phyloP scores from a whole-genome alignment of 2,113 vertebrate genomes.

The Cololabis saira region DNA sequence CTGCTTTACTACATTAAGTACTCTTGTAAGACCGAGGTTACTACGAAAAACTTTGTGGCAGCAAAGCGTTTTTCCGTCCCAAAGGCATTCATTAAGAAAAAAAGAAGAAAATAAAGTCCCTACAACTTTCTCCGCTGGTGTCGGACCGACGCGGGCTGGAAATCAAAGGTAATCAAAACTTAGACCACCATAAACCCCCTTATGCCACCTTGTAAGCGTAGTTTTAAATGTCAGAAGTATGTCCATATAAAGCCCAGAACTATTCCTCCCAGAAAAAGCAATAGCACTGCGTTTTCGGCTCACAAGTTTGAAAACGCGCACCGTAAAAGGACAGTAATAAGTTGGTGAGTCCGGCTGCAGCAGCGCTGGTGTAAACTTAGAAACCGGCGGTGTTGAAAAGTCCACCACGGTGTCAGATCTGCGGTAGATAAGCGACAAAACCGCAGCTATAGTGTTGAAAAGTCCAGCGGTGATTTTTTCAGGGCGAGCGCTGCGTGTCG shows the following conservation, averaged over 20 bases:
- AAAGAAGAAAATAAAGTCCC: no score
- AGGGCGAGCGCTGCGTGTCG: slow-evolving; percentile 21
- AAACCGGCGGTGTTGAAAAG: background rate
- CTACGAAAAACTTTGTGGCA: background rate
- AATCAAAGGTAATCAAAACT: slow-evolving; percentile 69
- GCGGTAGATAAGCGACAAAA: slow-evolving; percentile 10
- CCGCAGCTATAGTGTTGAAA: slow-evolving; percentile 19
- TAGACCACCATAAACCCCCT: background rate
- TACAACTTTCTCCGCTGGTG: slow-evolving; percentile 63
- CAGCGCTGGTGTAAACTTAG: no score
- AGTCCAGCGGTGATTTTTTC: slow-evolving; percentile 44
- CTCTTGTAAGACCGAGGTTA: slow-evolving; percentile 2
- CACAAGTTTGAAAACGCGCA: slow-evolving; percentile 36
- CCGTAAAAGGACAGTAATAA: slow-evolving; percentile 22
- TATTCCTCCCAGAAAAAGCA: slow-evolving; percentile 10
- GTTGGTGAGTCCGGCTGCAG: no score
- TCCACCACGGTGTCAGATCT: background rate
- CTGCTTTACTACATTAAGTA: slow-evolving; percentile 38
- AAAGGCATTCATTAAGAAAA: slow-evolving; percentile 47
- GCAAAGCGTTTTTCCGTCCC: slow-evolving; percentile 32
- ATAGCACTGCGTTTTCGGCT: background rate
- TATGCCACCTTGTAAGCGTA: background rate
- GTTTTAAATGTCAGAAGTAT: slow-evolving; percentile 5
- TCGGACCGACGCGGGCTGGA: slow-evolving; percentile 57
- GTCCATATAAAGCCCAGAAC: slow-evolving; percentile 54